A percentile compares a stretch with the other conserved stretches of the same genome.
Evolutionary conservation across 2,113 vertebrate species (phyloP).

Genomic region (Etia nguti): DNA sequence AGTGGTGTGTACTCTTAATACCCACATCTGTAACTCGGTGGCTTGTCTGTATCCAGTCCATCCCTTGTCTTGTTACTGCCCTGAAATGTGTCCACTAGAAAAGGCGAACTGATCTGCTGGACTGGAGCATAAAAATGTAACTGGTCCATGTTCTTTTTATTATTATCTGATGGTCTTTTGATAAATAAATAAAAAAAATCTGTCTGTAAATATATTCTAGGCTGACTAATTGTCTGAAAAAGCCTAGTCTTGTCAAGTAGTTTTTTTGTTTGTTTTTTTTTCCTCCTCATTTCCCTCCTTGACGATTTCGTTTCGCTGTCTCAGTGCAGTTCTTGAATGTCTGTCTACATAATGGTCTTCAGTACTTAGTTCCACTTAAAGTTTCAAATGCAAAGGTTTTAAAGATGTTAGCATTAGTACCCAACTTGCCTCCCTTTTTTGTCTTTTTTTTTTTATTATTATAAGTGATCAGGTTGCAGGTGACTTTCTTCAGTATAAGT

Average conservation of each 20-base stretch:
- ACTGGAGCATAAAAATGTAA: background rate
- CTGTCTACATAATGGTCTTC: background rate
- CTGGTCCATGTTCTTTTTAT: background rate
- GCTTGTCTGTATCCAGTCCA: constrained; percentile 30
- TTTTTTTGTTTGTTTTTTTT: background rate
- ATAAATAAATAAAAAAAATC: background rate
- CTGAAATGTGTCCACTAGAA: background rate
- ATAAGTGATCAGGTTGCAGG: background rate
- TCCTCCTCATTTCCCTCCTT: background rate
- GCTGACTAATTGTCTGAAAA: constrained; percentile 2
- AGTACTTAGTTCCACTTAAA: background rate
- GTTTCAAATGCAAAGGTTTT: constrained; percentile 4
- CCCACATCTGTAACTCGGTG: constrained; percentile 20
- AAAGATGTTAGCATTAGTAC: background rate
- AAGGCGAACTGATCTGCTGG: background rate
- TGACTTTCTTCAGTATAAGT: background rate
- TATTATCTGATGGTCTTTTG: constrained; percentile 1
- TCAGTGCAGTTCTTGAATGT: constrained; percentile 8
- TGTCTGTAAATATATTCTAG: constrained; percentile 24
- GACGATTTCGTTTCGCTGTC: background rate
- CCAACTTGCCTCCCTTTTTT: background rate
- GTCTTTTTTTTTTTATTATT: background rate
- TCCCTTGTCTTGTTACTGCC: constrained; percentile 4
- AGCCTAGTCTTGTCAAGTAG: background rate
- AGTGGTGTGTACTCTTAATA: constrained; percentile 23